These are phyloP conservation scores for Oncorhynchus tshawytscha DNA, from an alignment of 2,113 vertebrate species.

Conservation along the genomic window DNA sequence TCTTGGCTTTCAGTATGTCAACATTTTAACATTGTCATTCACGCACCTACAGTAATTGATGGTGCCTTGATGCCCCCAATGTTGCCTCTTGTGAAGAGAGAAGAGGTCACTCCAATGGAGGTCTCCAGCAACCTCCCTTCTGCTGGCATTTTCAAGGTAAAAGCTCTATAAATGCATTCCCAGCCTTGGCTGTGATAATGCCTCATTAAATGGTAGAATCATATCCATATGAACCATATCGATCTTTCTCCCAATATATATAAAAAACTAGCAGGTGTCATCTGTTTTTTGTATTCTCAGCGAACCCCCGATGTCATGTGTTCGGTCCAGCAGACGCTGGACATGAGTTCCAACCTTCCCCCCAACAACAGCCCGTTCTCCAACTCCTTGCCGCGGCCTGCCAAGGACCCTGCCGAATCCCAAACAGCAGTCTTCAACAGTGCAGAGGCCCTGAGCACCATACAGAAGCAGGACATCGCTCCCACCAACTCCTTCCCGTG, in stretches of 20 bases:
- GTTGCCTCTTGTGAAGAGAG: constrained; percentile 88
- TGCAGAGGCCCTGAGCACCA: constrained; percentile 80
- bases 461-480: constrained; percentile 88
- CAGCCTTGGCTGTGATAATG: not conserved
- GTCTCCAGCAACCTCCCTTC: constrained; percentile 84
- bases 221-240: not conserved
- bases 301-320: constrained; percentile 81
- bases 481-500: constrained; percentile 78
- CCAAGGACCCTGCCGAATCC: constrained; percentile 82
- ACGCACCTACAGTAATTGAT: constrained; percentile 76
- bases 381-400: constrained; percentile 78
- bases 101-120: constrained; percentile 95
- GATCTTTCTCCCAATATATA: not conserved
- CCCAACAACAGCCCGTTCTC: constrained; percentile 75
- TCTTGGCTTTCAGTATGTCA: not conserved
- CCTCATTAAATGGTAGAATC: not conserved
- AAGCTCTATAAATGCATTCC: not conserved
- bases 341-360: constrained; percentile 73
- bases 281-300: constrained; percentile 20
- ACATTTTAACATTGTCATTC: not conserved
- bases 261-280: too few relatives aligned
- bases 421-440: constrained; percentile 78
- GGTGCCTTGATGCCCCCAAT: constrained; percentile 84
- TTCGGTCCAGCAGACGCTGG: constrained; percentile 80
- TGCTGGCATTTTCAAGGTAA: constrained; percentile 81